Evolutionary conservation across 2,113 vertebrate genomes (phyloP), one percentile per base, ranked within the genome.

Genomic region (Peucedramus taeniatus): DNA sequence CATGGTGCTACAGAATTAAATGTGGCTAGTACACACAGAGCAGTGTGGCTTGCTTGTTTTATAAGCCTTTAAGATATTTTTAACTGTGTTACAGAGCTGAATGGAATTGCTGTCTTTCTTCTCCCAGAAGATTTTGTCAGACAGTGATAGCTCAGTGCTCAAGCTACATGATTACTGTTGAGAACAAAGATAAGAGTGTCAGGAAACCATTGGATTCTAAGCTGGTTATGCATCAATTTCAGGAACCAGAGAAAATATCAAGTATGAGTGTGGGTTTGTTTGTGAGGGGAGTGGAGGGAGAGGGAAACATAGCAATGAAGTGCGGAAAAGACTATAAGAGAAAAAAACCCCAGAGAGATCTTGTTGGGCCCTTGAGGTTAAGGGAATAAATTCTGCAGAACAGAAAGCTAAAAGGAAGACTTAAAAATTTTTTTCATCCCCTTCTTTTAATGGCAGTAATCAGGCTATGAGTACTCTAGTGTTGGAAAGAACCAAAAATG

Each of bases 241-340:
- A 93, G 78, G n/a, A 91, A 65, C 63, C 24, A 74, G 60, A 54
- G 54, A 74, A 82, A 90, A 35, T 24, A 37, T 9, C 21, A 19
- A 16, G 22, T 57, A 10, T 39, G 37, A 15, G 8, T 28, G 37
- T 77, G 37, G 51, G 5, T 70, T 84, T 83, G 19, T 80, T 65
- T 61, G 2, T 1, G 24, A 83, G 50, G 49, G 57, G 21, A 40
- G 16, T 27, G 53, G 49, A 75, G 56, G 56, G 27, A 22, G 44
- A 60, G 31, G n/a, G n/a, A 6, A 16, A 45, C 0, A 1, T 28
- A 61, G 15, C 39, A 78, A 15, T 5, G 1, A 69, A 40, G 50
- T 37, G 37, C 39, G 75, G 69, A 10, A n/a, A 85, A 71, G 33
- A 28, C 11, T 21, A 0, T 20, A 20, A 45, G 26, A 60, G 12